Base-by-base conservation (phyloP, 2,888 invertebrate species). In the Drosophila testacea region DNA sequence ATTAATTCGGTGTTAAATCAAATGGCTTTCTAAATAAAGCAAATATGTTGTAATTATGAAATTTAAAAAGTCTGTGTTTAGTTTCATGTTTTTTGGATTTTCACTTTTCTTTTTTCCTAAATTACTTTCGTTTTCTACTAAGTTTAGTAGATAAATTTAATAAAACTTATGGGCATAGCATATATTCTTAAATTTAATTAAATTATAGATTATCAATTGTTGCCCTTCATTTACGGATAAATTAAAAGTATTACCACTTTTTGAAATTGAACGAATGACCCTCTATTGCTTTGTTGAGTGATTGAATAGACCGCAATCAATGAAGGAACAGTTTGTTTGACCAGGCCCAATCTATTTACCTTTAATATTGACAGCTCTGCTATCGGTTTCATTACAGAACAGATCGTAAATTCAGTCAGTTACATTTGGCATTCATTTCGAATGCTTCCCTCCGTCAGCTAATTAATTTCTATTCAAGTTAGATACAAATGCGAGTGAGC, bases 391-490 rank as follows among this genome's bases (percentile, higher is more conserved):
- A 61, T 62, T 75, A 59, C 54, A 57, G 52, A 60, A 57, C 41
- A 48, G 54, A 41, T 64, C 34, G 44, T 47, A 67, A 38, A 27
- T 55, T 48, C 50, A 34, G 13, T 62, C 46, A 48, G 54, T 61
- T 56, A 57, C 69, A 73, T 42, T 60, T 56, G 48, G 59, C 52
- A 66, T 47, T 59, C 54, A 57, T 34, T 50, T 34, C 47, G 42
- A 50, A 55, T 55, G 32, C 28, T 36, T 32, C 36, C 10, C 36
- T 36, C 6, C 44, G 27, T 60, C 56, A 60, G 79, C 83, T 83
- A 83, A 83, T 83, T 83, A 83, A 83, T 83, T 81, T 77, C 73
- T 70, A 81, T 86, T 83, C 79, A 82, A 50, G 55, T 54, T 52
- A 36, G 52, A 68, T 69, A 65, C 62, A 62, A 69, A 72, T 65